Evolutionary conservation across 2,113 vertebrate species (phyloP), one percentile per base, ranked within the genome.

Genomic region (Onychostoma macrolepis): DNA sequence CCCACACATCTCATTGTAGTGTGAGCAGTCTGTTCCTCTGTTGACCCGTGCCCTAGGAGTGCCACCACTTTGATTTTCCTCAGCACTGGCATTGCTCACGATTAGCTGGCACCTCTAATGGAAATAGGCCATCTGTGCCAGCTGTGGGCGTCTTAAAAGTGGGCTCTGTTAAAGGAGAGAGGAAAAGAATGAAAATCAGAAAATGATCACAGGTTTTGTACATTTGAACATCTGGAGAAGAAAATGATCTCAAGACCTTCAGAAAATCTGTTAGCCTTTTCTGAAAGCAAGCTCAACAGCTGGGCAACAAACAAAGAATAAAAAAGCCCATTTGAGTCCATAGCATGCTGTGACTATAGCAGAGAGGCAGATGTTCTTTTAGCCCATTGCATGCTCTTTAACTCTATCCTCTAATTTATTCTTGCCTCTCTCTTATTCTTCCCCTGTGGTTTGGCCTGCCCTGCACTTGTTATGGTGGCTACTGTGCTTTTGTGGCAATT

Each of bases 61-160:
- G 19, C 41, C 43, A 17, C 78, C 77, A 71, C 85, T 88, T 88
- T 87, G 87, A 90, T 87, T 80, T 72, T 63, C 41, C 41, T 58
- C 30, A 24, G 58, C 50, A n/a, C 48, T 82, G 84, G 79, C 56
- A 86, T 71, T 2, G 4, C 53, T 80, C 48, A 26, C 4, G 13
- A 41, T 13, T 61, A 76, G 83, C 50, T 85, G 48, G 75, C 82
- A 88, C 36, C n/a, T 71, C 65, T 30, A 65, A 69, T 58, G 30
- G 30, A 87, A 77, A 71, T 65, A 72, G 24, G 38, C 41, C 38
- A 76, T 45, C 61, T 26, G 30, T 75, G 56, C 81, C 87, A 88
- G 77, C 67, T 84, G 77, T 79, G 45, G 80, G 24, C 15, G 7
- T 75, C 76, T 84, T 24, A 4, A 61, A 61, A n/a, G 56, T n/a